These are phyloP conservation scores for Megaceryle maxima DNA, from an alignment of 2,113 vertebrate species.

Conservation along the genomic window DNA sequence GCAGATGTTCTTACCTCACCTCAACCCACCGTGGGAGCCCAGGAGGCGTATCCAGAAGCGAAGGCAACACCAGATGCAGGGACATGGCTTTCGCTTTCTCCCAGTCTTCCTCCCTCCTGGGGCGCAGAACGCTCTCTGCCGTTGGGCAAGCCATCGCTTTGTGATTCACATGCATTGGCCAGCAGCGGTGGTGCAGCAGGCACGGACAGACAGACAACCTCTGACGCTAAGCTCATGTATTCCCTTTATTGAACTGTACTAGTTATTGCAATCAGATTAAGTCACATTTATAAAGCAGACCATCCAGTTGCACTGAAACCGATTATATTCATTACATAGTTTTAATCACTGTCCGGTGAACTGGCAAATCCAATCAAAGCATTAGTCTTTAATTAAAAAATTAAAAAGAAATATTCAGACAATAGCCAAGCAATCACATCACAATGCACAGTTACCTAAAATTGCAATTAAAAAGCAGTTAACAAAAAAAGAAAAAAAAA, in stretches of 20 bases:
- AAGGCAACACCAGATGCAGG: neutral
- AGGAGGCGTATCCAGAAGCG: neutral
- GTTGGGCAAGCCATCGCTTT: neutral
- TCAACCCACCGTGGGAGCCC: neutral
- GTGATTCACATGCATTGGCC: neutral
- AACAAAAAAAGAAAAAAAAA: constrained; percentile 67
- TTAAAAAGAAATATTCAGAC: constrained; percentile 92
- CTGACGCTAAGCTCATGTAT: constrained; percentile 76
- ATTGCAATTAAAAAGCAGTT: constrained; percentile 82
- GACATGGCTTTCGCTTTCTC: neutral
- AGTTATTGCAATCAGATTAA: constrained; percentile 98
- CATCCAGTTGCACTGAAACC: constrained; percentile 96
- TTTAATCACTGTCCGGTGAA: constrained; percentile 94
- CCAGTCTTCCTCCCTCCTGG: neutral
- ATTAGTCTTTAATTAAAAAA: constrained; percentile 98
- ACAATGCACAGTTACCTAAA: constrained; percentile 95
- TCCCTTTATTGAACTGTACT: constrained; percentile 96
- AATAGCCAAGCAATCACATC: constrained; percentile 98
- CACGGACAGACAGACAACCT: constrained; percentile 49
- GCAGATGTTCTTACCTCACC: neutral
- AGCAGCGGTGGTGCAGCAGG: neutral
- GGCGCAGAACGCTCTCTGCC: neutral
- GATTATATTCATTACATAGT: constrained; percentile 97
- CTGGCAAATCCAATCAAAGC: constrained; percentile 97
- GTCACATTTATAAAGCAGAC: constrained; percentile 99